phyloP scores from a whole-genome alignment of 2,888 invertebrate genomes.

The Caenorhabditis angaria region DNA sequence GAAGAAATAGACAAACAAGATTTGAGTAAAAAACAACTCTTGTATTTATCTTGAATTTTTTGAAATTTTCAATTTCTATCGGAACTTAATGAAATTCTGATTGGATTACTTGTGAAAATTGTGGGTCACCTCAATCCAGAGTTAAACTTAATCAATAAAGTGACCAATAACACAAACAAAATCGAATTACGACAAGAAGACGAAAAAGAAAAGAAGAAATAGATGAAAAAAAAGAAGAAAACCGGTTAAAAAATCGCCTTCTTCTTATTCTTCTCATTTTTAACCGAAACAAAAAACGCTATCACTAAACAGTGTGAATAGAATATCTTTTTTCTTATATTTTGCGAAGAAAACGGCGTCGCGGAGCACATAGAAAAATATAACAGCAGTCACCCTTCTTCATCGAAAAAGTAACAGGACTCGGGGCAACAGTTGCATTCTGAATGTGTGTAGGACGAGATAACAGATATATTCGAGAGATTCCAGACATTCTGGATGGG shows the following conservation, averaged over 20 bases:
- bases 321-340: constrained; percentile 42
- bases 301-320: constrained; percentile 8
- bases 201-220: background rate
- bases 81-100: too few relatives aligned
- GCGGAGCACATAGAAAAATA: background rate
- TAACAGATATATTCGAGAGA: background rate
- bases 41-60: too few relatives aligned
- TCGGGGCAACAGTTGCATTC: constrained; percentile 1
- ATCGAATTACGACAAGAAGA: constrained; percentile 9
- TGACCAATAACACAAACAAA: constrained; percentile 4
- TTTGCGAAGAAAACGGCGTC: constrained; percentile 10
- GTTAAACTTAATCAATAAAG: background rate
- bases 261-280: constrained; percentile 5
- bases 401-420: background rate
- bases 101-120: too few relatives aligned
- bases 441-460: background rate
- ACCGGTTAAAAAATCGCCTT: constrained; percentile 1
- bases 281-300: constrained; percentile 8
- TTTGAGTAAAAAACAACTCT: too few relatives aligned
- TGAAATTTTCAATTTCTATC: too few relatives aligned
- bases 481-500: background rate
- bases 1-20: too few relatives aligned
- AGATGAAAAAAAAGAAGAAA: constrained; percentile 11
- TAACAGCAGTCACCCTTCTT: background rate
- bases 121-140: too few relatives aligned